Conservation (phyloP, 1,140 invertebrate species). For the Achatina immaculata region DNA sequence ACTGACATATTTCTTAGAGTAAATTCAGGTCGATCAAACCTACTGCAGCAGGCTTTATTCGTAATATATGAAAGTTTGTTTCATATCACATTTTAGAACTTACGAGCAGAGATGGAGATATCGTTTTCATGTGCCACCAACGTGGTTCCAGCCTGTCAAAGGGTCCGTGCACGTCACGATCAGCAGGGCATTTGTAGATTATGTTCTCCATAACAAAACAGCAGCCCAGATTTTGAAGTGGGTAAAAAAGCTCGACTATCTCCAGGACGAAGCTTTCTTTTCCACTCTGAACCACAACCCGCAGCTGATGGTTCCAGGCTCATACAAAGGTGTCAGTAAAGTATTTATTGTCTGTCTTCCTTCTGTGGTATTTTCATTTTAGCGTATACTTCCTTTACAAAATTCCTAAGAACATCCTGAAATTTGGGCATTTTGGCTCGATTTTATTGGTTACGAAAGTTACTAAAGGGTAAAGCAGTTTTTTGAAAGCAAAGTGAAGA, state of each 20-base stretch:
- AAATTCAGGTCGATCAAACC: too few species aligned
- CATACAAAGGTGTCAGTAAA: constrained; percentile 13
- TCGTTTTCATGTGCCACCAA: neutral
- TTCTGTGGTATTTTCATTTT: neutral
- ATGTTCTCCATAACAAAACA: constrained; percentile 45
- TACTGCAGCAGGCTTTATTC: too few species aligned
- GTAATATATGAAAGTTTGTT: too few species aligned
- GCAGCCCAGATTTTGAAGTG: constrained; percentile 54
- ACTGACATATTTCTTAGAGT: too few species aligned
- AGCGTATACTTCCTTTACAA: too few species aligned
- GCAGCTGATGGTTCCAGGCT: constrained; percentile 47
- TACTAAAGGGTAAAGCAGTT: too few species aligned
- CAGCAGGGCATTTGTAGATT: constrained; percentile 55
- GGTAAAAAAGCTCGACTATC: constrained; percentile 41
- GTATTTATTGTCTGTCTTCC: neutral
- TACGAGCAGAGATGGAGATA: constrained; percentile 1
- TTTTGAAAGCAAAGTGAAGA: too few species aligned
- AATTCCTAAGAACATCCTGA: too few species aligned
- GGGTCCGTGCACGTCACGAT: constrained; percentile 54
- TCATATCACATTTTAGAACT: neutral
- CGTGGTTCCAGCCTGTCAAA: constrained; percentile 29
- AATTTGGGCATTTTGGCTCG: too few species aligned
- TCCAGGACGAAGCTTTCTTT: constrained; percentile 60
- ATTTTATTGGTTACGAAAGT: too few species aligned
- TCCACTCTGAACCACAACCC: constrained; percentile 55